These are phyloP conservation scores for Agelas oroides DNA, from an alignment of 37 sponge, comb jelly and placozoan species.

Conservation along the genomic window DNA sequence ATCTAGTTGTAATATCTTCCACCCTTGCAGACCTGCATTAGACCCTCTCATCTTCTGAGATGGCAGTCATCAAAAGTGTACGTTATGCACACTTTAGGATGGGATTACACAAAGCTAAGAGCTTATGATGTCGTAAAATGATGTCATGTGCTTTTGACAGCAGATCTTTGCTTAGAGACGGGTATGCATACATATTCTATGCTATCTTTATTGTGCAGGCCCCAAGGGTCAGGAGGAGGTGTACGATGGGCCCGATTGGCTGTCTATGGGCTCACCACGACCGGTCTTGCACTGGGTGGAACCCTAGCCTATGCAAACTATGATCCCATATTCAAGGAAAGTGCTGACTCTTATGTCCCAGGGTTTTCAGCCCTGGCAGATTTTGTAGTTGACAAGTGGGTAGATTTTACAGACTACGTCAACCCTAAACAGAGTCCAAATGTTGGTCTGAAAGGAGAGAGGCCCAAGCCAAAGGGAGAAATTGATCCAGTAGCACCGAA, in stretches of 20 bases:
- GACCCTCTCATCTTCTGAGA: constrained; percentile 2
- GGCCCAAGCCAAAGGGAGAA: neutral
- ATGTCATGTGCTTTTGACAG: no score
- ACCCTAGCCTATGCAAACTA: constrained; percentile 46
- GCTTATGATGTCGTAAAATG: no score
- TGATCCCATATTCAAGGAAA: constrained; percentile 50
- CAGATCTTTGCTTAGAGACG: no score
- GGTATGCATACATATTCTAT: no score
- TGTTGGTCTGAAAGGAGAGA: constrained; percentile 9
- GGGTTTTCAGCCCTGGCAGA: constrained; percentile 59
- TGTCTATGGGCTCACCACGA: constrained; percentile 5
- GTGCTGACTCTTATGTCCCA: constrained; percentile 46
- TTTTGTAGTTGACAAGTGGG: constrained; percentile 15
- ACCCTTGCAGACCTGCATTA: neutral
- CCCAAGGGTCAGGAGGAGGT: neutral
- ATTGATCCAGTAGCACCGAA: neutral
- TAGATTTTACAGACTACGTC: neutral
- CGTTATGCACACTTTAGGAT: no score
- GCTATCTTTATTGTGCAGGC: neutral
- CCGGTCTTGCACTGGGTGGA: constrained; percentile 35
- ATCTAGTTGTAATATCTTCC: no score
- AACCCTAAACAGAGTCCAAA: neutral
- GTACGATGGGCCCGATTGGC: neutral
- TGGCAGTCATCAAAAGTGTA: constrained; percentile 39
- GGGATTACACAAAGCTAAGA: no score